Evolutionary conservation across 2,888 invertebrate species (phyloP).

Genomic region (Trachelus troglodyta): DNA sequence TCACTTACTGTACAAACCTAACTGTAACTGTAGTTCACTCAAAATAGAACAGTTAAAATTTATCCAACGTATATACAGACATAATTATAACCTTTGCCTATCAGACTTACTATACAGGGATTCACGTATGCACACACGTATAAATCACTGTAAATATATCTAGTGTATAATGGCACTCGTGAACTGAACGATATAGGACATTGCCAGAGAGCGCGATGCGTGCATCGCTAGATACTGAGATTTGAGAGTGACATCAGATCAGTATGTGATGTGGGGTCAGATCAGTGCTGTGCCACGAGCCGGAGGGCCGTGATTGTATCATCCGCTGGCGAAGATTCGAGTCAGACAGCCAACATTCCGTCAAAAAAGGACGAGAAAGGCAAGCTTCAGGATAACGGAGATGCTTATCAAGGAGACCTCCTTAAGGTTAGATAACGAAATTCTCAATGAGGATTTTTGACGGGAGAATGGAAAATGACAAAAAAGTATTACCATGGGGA

Average conservation of each 20-base stretch:
- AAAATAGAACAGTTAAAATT: neutral
- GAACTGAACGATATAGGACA: conserved; percentile 16
- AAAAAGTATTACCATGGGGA: no score
- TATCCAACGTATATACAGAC: neutral
- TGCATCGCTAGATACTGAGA: neutral
- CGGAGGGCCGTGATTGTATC: conserved; percentile 54
- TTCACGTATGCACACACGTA: neutral
- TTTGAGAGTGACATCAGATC: conserved; percentile 27
- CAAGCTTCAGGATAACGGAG: conserved; percentile 22
- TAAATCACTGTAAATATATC: neutral
- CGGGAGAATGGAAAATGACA: no score
- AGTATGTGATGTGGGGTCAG: conserved; percentile 60
- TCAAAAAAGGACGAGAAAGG: conserved; percentile 34
- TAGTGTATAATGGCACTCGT: neutral
- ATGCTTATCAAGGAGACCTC: conserved; percentile 65
- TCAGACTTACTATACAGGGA: neutral
- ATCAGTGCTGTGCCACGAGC: conserved; percentile 49
- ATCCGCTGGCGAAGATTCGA: conserved; percentile 44
- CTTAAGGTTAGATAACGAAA: conserved; percentile 51
- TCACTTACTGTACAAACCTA: neutral
- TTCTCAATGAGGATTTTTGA: neutral
- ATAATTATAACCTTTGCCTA: neutral
- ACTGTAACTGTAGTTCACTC: neutral
- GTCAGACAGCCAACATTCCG: conserved; percentile 34
- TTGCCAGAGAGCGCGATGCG: neutral